Evolutionary conservation across 1,140 invertebrate species (phyloP), one percentile per base, ranked within the genome.

Genomic region (Tetraneura akinire): DNA sequence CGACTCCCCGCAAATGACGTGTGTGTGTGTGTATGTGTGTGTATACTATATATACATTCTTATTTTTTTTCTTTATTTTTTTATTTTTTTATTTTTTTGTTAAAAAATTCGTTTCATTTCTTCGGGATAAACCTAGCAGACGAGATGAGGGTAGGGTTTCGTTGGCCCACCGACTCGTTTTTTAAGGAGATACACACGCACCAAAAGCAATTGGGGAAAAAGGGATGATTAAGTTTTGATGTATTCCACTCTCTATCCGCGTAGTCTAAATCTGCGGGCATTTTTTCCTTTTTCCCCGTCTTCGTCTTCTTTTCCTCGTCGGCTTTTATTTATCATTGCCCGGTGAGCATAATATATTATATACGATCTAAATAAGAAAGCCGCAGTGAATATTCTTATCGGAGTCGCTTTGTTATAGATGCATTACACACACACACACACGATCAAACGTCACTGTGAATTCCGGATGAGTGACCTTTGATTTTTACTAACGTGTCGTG

Each of bases 211-310:
- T 71, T 71, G 68, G 45, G 66, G 23, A 71, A 71, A 71, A 71
- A 71, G 47, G 68, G 68, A 71, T 71, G 68, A 71, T 71, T 71
- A 71, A 71, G 68, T 71, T 71, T 71, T 71, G 68, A 71, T 71
- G 68, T 51, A 71, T 71, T 51, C 47, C 45, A 51, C 14, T 62
- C 26, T 47, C 21, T 37, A n/a, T n/a, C 32, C 32, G 32, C 68
- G 16, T n/a, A n/a, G 45, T 26, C 66, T 49, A 70, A 70, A 70
- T 70, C 66, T 70, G 66, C 21, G 21, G 42, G 45, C 47, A 49
- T 71, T 51, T 70, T 47, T 26, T n/a, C 64, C 42, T 9, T 16
- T 68, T 23, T 42, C 32, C 32, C 32, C 21, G 10, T 18, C 26
- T 9, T 64, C n/a, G n/a, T n/a, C n/a, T n/a, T n/a, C 29, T 64